These are phyloP conservation scores for Rhizomys pruinosus DNA, from an alignment of 2,113 vertebrate species.

Conservation along the genomic window DNA sequence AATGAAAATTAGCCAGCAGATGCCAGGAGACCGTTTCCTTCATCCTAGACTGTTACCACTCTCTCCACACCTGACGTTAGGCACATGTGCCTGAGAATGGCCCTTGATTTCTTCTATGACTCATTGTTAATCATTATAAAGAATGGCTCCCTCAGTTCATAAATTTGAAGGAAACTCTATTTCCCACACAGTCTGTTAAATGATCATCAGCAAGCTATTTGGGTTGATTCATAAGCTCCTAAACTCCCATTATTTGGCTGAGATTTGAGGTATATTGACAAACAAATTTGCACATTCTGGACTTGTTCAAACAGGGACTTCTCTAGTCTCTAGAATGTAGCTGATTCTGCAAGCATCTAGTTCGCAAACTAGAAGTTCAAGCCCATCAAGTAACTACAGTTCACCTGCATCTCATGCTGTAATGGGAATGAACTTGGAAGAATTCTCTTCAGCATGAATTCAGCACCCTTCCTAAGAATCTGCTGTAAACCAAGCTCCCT, in stretches of 20 bases:
- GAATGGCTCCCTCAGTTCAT: constrained; percentile 86
- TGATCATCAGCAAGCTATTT: constrained; percentile 82
- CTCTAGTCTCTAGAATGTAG: neutral
- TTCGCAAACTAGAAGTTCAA: constrained; percentile 77
- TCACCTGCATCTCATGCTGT: constrained; percentile 75
- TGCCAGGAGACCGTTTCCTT: constrained; percentile 81
- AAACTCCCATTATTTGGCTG: constrained; percentile 56
- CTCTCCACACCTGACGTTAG: constrained; percentile 83
- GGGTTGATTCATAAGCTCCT: constrained; percentile 80
- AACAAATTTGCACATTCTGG: constrained; percentile 76
- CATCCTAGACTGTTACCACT: constrained; percentile 88
- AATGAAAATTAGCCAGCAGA: constrained; percentile 85
- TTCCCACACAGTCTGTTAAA: constrained; percentile 85
- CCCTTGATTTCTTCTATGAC: constrained; percentile 82
- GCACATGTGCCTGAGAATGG: constrained; percentile 76
- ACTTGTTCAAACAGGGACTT: constrained; percentile 56
- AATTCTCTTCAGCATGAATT: constrained; percentile 29
- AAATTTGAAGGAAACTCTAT: constrained; percentile 85
- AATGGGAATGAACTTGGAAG: constrained; percentile 74
- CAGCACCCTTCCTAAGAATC: constrained; percentile 62
- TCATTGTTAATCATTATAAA: constrained; percentile 86
- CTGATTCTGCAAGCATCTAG: constrained; percentile 41
- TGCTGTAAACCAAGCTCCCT: constrained; percentile 62
- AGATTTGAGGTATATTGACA: constrained; percentile 70
- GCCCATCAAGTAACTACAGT: constrained; percentile 67